These are phyloP conservation scores for Rynchops niger DNA, from an alignment of 2,113 vertebrate species.

Conservation along the genomic window DNA sequence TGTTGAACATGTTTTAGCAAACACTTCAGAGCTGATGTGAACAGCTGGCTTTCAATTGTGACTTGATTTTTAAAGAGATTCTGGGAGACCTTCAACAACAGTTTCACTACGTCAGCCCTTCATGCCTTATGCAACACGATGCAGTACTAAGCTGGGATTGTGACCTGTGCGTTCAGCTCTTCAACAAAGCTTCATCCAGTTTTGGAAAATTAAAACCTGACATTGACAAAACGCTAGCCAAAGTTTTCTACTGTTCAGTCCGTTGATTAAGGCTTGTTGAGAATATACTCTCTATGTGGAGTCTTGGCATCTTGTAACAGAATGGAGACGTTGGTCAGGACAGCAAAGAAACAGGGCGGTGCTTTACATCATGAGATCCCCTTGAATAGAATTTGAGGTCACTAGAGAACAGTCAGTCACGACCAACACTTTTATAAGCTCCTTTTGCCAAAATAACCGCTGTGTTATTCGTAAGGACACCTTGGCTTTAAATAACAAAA, in stretches of 20 bases:
- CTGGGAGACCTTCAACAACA: conserved; percentile 9
- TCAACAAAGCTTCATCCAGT: conserved; percentile 40
- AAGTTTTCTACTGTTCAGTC: background rate
- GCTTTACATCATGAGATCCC: conserved; percentile 6
- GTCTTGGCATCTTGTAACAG: conserved; percentile 26
- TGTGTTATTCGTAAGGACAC: conserved; percentile 35
- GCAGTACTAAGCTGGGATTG: background rate
- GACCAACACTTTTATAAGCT: background rate
- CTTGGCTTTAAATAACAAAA: conserved; percentile 28
- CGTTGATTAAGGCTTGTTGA: conserved; percentile 39
- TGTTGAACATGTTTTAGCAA: conserved; percentile 7
- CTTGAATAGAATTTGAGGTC: conserved; percentile 47
- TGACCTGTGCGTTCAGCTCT: conserved; percentile 5
- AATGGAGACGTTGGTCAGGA: conserved; percentile 1
- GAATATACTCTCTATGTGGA: conserved; percentile 11
- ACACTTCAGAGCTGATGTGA: background rate
- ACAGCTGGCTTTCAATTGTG: background rate
- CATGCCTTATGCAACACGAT: background rate
- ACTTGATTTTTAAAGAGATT: conserved; percentile 13
- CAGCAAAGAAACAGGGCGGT: background rate
- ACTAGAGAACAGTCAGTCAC: conserved; percentile 24
- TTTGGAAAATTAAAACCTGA: background rate
- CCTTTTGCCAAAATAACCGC: conserved; percentile 17
- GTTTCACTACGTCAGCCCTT: background rate
- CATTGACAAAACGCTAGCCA: background rate